Evolutionary conservation across 1,140 invertebrate genomes (phyloP).

Genomic region (Drosophila subpulchrella): DNA sequence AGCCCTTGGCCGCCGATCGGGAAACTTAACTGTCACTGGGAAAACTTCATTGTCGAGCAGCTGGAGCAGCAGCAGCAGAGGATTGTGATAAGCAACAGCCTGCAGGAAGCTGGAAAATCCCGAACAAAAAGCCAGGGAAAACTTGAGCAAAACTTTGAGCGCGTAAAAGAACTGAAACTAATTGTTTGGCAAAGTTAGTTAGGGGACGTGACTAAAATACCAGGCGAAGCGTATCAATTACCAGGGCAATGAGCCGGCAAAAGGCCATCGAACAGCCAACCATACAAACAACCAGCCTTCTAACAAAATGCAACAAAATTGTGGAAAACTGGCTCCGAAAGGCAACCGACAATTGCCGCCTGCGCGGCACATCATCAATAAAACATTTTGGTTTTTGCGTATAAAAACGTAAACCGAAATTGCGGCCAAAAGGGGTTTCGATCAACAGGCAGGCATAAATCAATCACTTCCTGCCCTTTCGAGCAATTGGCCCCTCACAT

Average conservation of each 20-base stretch:
- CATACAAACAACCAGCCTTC: background rate
- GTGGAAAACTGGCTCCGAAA: background rate
- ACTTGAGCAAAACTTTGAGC: constrained; percentile 54
- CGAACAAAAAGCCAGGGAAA: constrained; percentile 30
- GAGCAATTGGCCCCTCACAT: constrained; percentile 54
- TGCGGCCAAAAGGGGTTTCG: constrained; percentile 61
- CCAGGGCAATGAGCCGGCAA: constrained; percentile 63
- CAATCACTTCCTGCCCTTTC: constrained; percentile 74
- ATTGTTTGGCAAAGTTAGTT: constrained; percentile 77
- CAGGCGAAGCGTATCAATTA: constrained; percentile 67
- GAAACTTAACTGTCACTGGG: constrained; percentile 42
- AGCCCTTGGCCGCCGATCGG: constrained; percentile 22
- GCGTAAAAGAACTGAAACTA: constrained; percentile 57
- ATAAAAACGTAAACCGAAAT: constrained; percentile 61
- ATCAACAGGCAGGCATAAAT: constrained; percentile 60
- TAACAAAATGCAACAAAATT: constrained; percentile 26
- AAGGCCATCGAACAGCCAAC: constrained; percentile 34
- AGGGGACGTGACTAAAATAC: constrained; percentile 72
- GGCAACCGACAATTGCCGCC: constrained; percentile 43
- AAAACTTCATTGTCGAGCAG: constrained; percentile 50
- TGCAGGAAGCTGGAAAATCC: constrained; percentile 31
- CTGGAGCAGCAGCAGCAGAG: constrained; percentile 12
- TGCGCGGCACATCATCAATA: constrained; percentile 78
- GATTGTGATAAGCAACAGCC: constrained; percentile 56
- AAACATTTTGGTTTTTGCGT: constrained; percentile 57